Conservation (phyloP, 2,797 vertebrate genomes). For the Pantherophis vulpinus region DNA sequence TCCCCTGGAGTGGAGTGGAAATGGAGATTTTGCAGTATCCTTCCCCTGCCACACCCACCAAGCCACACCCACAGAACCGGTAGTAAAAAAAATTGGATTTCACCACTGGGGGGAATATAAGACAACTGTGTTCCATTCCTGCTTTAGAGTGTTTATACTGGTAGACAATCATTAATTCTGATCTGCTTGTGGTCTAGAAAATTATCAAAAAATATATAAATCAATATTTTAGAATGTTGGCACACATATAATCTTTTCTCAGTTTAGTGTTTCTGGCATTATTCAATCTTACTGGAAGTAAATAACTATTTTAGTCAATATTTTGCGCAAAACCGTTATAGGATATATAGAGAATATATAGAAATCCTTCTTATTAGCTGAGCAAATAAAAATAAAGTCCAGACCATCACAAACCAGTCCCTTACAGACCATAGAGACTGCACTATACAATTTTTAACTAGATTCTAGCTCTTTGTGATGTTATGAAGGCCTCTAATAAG, state of each 20-base stretch:
- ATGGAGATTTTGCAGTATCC: too few species aligned
- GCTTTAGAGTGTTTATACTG: background rate
- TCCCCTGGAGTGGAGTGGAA: too few species aligned
- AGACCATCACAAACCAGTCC: background rate
- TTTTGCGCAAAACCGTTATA: background rate
- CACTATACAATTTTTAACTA: background rate
- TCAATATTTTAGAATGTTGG: background rate
- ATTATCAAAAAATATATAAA: background rate
- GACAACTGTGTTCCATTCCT: background rate
- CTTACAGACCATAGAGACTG: background rate
- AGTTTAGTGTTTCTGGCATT: background rate
- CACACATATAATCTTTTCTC: background rate
- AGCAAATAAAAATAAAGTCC: background rate
- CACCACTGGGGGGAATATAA: background rate
- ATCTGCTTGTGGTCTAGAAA: background rate
- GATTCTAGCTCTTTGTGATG: background rate
- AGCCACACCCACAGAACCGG: too few species aligned
- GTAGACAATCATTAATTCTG: background rate
- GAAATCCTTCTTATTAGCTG: background rate
- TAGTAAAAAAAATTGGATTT: too few species aligned
- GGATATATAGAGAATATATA: background rate
- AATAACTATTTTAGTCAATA: background rate
- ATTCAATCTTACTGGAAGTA: background rate
- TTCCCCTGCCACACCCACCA: too few species aligned
- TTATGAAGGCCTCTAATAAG: background rate